Base-by-base conservation (phyloP, 1,140 invertebrate species). In the Muscidifurax raptorellus region DNA sequence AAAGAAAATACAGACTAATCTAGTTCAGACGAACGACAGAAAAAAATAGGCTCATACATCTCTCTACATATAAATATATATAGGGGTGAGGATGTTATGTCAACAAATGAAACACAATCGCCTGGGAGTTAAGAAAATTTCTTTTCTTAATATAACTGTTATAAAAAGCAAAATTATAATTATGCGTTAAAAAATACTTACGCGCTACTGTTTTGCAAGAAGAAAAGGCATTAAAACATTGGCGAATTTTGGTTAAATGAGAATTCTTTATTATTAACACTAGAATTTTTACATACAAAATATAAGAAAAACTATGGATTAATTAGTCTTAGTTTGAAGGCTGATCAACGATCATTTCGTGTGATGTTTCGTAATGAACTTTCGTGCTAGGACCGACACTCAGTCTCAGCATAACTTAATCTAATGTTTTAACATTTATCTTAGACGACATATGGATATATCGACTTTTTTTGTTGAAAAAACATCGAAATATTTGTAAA, bases 301-400 rank as follows among this genome's bases (percentile, higher is more conserved):
- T 59, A 59, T 59, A 59, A 59, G 52, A 59, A 59, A 52, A 59
- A 59, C 52, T 59, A 59, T 59, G 52, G 52, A 59, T 59, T 59
- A 59, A 59, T 59, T 59, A 59, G 52, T 59, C 52, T 59, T 59
- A n/a, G 52, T 59, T 59, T 59, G 18, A 59, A 59, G 52, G 52
- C 52, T 59, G 52, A 59, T 59, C 52, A 18, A 22, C 22, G 52
- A 59, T 59, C 52, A 59, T 59, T 59, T 59, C 52, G 52, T 52
- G 47, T 59, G 52, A 59, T 59, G 52, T n/a, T 59, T 59, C 52
- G 52, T 59, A 59, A 59, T 59, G 52, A n/a, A 59, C 52, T 59
- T n/a, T n/a, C 52, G 22, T 59, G 52, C 52, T 59, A 22, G 52
- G 52, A 22, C 52, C 6, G 52, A 59, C 15, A n/a, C 22, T 59